Evolutionary conservation across 2,113 vertebrate species (phyloP).

Genomic region (Athene cunicularia): DNA sequence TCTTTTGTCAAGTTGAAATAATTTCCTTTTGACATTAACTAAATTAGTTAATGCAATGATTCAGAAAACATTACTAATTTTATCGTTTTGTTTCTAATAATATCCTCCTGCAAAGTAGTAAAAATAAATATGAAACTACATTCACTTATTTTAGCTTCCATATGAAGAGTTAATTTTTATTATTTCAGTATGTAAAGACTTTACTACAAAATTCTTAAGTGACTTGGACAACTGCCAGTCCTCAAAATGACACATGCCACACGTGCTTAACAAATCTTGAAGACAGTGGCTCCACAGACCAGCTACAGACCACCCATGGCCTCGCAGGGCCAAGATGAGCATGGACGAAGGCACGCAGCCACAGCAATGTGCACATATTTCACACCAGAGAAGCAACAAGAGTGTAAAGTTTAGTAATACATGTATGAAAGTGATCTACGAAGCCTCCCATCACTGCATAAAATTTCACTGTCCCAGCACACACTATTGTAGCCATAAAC

Average conservation of each 20-base stretch:
- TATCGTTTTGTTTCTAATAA: background rate
- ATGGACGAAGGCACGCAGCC: background rate
- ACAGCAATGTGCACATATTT: background rate
- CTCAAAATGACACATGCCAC: background rate
- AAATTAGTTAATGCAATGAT: background rate
- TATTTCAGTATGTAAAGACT: background rate
- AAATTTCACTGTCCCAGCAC: background rate
- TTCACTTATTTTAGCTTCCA: background rate
- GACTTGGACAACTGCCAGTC: background rate
- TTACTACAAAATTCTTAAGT: background rate
- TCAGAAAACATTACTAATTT: background rate
- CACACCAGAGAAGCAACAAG: background rate
- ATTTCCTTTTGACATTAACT: background rate
- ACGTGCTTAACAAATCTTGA: background rate
- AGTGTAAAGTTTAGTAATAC: background rate
- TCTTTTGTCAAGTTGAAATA: background rate
- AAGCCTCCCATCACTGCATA: background rate
- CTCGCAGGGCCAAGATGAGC: background rate
- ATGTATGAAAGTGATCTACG: rapidly evolving
- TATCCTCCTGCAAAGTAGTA: background rate
- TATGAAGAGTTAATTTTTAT: background rate
- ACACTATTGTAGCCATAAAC: background rate
- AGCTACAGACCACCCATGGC: background rate
- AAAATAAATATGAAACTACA: background rate
- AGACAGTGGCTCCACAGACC: background rate